Evolutionary conservation across 2,888 invertebrate species (phyloP), one percentile per base, ranked within the genome.

Genomic region (Idaea biselata): DNA sequence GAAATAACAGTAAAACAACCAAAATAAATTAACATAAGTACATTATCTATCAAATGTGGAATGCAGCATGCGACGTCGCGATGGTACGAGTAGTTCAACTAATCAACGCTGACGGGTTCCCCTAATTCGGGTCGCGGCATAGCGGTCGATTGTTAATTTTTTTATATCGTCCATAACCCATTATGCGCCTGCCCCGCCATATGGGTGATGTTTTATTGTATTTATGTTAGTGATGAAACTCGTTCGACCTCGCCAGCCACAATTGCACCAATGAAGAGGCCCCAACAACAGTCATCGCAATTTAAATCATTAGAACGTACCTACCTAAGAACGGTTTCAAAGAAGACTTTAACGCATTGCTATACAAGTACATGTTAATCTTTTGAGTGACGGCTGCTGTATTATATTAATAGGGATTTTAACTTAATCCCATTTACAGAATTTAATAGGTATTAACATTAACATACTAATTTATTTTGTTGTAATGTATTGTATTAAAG

Each of bases 141-240:
- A 57, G 67, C 58, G 55, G 63, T n/a, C 60, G 64, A 68, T 66
- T 64, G 65, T 62, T 60, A 57, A 65, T 67, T 66, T 65, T 68
- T 70, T 67, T 62, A 60, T 60, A 66, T 60, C 44, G 55, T 25
- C 62, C 60, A 60, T 64, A 64, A 58, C 44, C 16, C 55, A 7
- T 7, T 55, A 55, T 58, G 59, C 60, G 63, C 54, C 54, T 11
- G 44, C 44, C 44, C 57, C 60, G 67, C 76, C 82, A 81, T 81
- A 80, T 82, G 79, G 78, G 72, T 70, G 68, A 75, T 78, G 73
- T 78, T 79, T 80, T 81, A 86, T 82, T 83, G 80, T 84, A 81
- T 84, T 85, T 80, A 82, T 80, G 83, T 78, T 79, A 77, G 78
- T 86, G 88, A 88, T 88, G 86, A 88, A 88, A 87, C 85, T 81